Conservation (phyloP, 2,888 invertebrate genomes). For the Chloromyia formosa region DNA sequence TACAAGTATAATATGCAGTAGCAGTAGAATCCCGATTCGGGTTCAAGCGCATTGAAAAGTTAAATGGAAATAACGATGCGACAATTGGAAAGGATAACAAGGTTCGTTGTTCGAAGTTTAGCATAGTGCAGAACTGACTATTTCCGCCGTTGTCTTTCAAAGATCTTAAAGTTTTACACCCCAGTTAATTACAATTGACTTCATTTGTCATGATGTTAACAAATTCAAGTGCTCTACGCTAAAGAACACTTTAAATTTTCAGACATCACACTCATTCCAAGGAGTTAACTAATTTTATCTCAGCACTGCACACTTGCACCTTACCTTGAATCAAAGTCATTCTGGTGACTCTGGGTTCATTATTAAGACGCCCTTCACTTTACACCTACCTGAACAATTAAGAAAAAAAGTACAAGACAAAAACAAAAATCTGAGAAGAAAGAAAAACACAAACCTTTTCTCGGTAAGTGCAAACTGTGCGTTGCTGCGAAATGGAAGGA, state of each 20-base stretch:
- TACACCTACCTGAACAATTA: conserved; percentile 37
- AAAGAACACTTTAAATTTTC: too few species aligned
- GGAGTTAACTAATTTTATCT: conserved; percentile 28
- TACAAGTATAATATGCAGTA: neutral
- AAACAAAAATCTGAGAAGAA: too few species aligned
- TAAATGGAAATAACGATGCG: neutral
- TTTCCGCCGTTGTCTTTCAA: too few species aligned
- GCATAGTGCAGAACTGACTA: too few species aligned
- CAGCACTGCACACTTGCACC: neutral
- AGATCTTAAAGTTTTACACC: too few species aligned
- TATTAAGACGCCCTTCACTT: conserved; percentile 34
- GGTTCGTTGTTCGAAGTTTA: too few species aligned
- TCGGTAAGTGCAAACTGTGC: neutral
- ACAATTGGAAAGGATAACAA: neutral
- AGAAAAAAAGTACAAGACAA: conserved; percentile 6
- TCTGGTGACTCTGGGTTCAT: neutral
- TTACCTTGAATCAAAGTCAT: conserved; percentile 14
- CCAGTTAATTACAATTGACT: too few species aligned
- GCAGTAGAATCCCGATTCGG: neutral
- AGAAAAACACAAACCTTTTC: neutral
- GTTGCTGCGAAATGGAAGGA: neutral
- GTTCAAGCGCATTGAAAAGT: neutral
- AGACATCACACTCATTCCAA: neutral
- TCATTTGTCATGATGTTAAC: too few species aligned
- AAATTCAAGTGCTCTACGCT: too few species aligned